phyloP scores from a whole-genome alignment of 2,888 invertebrate genomes.

The Dryadula phaetusa region DNA sequence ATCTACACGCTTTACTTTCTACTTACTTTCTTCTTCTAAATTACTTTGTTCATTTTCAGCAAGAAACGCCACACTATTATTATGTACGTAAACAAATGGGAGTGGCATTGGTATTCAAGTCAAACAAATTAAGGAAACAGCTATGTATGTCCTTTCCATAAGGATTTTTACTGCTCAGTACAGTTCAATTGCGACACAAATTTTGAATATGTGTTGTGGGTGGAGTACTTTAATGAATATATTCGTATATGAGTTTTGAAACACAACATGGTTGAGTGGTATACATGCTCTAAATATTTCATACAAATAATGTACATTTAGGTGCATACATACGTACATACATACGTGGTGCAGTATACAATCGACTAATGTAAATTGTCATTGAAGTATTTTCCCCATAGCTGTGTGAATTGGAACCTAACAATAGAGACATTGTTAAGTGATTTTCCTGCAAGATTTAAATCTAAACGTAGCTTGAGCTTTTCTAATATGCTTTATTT shows the following conservation, averaged over 20 bases:
- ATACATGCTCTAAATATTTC: slow-evolving; percentile 66
- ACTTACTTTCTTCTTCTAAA: too few relatives aligned
- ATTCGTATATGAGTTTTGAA: slow-evolving; percentile 50
- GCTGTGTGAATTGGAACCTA: slow-evolving; percentile 42
- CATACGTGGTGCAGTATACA: slow-evolving; percentile 25
- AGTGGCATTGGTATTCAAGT: too few relatives aligned
- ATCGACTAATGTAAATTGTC: slow-evolving; percentile 41
- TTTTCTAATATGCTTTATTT: slow-evolving; percentile 19
- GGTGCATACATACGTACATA: slow-evolving; percentile 1
- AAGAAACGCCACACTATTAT: too few relatives aligned
- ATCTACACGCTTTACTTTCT: too few relatives aligned
- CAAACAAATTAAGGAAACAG: too few relatives aligned
- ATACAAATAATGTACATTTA: slow-evolving; percentile 57
- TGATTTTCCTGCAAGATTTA: slow-evolving; percentile 42
- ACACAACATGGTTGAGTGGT: slow-evolving; percentile 61
- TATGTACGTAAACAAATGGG: too few relatives aligned
- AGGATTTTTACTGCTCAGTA: too few relatives aligned
- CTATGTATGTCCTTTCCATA: too few relatives aligned
- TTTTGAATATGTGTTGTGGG: slow-evolving; percentile 16
- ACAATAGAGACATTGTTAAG: slow-evolving; percentile 43
- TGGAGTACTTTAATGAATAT: slow-evolving; percentile 26
- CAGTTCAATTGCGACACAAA: background rate
- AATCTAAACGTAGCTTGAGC: slow-evolving; percentile 21
- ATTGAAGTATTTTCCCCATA: slow-evolving; percentile 45
- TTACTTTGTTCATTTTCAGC: too few relatives aligned